Conservation (phyloP, 2,113 vertebrate species). For the Callithrix jacchus region DNA sequence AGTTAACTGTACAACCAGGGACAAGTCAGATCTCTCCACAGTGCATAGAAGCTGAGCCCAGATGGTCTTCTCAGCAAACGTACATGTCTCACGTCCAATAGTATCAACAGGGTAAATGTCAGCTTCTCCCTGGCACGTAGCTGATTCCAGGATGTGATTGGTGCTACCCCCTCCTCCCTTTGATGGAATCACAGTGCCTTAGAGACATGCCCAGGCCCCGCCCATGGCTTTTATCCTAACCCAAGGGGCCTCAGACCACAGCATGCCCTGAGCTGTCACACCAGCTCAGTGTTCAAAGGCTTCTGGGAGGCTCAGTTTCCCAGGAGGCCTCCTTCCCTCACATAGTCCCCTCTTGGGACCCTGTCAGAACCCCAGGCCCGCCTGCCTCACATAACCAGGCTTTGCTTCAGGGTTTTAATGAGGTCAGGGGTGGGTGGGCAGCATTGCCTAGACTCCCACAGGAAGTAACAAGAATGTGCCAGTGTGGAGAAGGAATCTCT, state of each 20-base stretch:
- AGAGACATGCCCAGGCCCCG: not conserved
- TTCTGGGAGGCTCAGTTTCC: not conserved
- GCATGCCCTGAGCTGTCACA: not conserved
- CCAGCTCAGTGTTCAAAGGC: not conserved
- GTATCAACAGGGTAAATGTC: not conserved
- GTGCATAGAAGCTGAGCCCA: not conserved
- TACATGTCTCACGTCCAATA: not conserved
- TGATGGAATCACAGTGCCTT: not conserved
- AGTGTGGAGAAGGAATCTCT: rapidly evolving
- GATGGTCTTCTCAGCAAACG: not conserved
- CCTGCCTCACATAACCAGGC: too few species aligned
- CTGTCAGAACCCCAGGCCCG: not conserved
- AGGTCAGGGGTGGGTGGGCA: not conserved
- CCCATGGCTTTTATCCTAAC: not conserved
- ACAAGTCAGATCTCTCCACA: not conserved
- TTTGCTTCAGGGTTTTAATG: not conserved
- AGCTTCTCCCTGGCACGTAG: not conserved
- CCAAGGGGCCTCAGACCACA: too few species aligned
- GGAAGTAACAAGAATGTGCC: not conserved
- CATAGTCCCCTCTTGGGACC: too few species aligned
- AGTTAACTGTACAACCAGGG: not conserved
- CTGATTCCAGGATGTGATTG: not conserved
- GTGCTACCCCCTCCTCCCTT: not conserved
- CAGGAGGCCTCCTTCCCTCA: not conserved
- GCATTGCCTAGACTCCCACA: not conserved